Conservation (phyloP, 2,113 vertebrate genomes). For the Microcebus griseorufus region DNA sequence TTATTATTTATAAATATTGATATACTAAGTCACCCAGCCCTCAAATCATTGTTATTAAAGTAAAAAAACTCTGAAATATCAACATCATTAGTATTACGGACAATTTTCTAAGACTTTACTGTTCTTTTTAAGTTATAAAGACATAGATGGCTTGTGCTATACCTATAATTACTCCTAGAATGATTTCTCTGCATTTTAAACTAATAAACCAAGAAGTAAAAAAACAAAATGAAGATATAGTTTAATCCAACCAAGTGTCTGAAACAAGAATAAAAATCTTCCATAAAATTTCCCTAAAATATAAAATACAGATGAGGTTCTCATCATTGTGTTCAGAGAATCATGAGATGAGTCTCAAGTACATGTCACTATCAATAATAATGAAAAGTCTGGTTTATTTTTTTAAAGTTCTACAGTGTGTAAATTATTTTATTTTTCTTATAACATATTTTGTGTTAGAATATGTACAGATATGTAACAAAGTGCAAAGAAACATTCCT, state of each 20-base stretch:
- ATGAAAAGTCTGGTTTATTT: background rate
- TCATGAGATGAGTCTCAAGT: background rate
- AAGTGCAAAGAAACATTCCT: background rate
- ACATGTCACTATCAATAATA: background rate
- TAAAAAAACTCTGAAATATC: background rate
- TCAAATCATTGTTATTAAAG: constrained; percentile 67
- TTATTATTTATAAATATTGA: constrained; percentile 56
- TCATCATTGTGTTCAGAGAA: background rate
- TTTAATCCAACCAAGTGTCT: background rate
- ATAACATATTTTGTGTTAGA: background rate
- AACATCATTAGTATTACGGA: background rate
- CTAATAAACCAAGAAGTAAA: background rate
- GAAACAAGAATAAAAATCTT: background rate
- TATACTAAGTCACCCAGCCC: background rate
- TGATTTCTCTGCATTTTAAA: background rate
- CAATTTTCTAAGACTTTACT: background rate
- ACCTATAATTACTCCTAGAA: background rate
- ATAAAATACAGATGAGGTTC: background rate
- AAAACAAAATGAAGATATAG: background rate
- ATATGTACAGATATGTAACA: background rate
- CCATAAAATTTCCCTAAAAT: background rate
- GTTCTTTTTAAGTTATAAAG: background rate
- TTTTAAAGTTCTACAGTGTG: background rate
- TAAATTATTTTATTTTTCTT: background rate
- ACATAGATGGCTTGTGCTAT: background rate